Conservation (phyloP, 2,888 invertebrate species). For the Melieria omissa region DNA sequence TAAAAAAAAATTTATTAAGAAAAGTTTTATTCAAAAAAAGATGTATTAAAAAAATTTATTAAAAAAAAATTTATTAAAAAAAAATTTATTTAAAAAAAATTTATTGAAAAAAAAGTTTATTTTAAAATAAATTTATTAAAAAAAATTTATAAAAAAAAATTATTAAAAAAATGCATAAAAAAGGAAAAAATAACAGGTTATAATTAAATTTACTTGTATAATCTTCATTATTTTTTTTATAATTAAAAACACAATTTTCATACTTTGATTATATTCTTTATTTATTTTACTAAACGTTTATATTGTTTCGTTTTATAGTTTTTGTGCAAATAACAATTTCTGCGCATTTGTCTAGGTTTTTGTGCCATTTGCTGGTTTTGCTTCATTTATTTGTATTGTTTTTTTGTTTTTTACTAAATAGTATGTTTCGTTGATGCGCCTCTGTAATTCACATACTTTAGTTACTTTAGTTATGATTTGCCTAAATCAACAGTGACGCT, state of each 20-base stretch:
- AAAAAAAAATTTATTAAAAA: too few species aligned
- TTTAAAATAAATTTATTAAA: not conserved
- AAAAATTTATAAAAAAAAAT: not conserved
- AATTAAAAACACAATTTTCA: not conserved
- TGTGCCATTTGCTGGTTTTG: not conserved
- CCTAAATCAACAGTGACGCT: too few species aligned
- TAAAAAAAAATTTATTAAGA: too few species aligned
- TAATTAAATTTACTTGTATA: not conserved
- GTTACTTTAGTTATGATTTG: too few species aligned
- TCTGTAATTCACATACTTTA: too few species aligned
- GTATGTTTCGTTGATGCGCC: too few species aligned
- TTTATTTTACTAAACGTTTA: not conserved
- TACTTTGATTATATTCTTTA: constrained; percentile 3
- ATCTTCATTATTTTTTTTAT: not conserved
- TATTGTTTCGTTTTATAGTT: not conserved
- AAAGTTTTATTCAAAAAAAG: too few species aligned
- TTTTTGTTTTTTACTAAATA: too few species aligned
- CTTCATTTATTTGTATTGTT: not conserved
- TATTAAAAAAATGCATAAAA: not conserved
- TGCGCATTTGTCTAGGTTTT: not conserved
- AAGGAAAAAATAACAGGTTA: not conserved
- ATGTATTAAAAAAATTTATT: too few species aligned
- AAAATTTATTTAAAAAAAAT: too few species aligned
- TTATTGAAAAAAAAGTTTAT: too few species aligned
- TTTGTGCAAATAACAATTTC: constrained; percentile 48